Evolutionary conservation across 2,797 vertebrate species (phyloP).

Genomic region (Cheirogaleus major): DNA sequence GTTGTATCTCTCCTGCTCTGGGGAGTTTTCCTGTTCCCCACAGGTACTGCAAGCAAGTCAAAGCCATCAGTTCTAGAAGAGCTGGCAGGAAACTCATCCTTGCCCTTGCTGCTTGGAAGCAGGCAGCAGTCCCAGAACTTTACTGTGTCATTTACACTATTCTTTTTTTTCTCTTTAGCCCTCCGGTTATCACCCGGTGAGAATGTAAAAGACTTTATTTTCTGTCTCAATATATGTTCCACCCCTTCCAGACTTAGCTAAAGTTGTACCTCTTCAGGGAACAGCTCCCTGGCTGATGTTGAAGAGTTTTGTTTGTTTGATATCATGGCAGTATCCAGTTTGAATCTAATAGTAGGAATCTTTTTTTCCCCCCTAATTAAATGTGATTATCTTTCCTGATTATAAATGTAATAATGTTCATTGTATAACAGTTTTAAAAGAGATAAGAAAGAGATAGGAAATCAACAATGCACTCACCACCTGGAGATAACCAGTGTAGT

Average conservation of each 20-base stretch:
- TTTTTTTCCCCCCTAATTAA: neutral
- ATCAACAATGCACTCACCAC: neutral
- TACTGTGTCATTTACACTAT: neutral
- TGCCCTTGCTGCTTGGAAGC: neutral
- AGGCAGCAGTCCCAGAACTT: neutral
- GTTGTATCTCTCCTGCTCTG: neutral
- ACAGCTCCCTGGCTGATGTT: too few species aligned
- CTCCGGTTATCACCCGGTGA: neutral
- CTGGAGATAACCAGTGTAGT: neutral
- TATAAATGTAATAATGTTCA: neutral
- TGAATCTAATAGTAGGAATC: neutral
- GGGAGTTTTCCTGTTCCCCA: neutral
- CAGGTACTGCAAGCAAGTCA: neutral
- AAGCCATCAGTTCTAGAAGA: neutral
- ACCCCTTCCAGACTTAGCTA: neutral
- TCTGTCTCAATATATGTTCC: neutral
- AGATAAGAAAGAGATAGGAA: neutral
- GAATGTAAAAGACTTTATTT: neutral
- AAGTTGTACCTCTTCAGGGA: neutral
- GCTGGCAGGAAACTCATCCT: neutral
- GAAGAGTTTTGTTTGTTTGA: neutral
- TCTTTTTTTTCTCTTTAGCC: neutral
- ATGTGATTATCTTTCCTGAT: neutral
- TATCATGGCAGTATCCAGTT: neutral
- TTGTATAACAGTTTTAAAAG: neutral